Evolutionary conservation across 2,113 vertebrate species (phyloP).

Genomic region (Recurvirostra avosetta): DNA sequence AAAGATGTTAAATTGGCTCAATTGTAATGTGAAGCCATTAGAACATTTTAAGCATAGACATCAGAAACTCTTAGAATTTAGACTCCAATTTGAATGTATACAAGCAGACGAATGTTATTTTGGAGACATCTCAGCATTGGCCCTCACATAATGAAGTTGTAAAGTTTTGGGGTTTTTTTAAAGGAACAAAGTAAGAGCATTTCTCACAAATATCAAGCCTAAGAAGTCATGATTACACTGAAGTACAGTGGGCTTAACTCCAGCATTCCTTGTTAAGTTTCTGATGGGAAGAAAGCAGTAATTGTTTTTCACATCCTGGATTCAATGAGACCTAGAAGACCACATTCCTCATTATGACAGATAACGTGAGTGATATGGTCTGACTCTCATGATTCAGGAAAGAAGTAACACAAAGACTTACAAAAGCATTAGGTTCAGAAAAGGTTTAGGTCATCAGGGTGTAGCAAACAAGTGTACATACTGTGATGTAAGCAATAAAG

Average conservation of each 20-base stretch:
- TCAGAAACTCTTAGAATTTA: not conserved
- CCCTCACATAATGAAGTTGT: not conserved
- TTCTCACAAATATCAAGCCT: not conserved
- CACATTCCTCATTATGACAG: accelerated
- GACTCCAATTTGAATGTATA: accelerated
- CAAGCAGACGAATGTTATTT: not conserved
- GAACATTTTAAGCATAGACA: not conserved
- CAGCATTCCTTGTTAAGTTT: not conserved
- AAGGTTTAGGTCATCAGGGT: not conserved
- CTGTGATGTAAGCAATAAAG: not conserved
- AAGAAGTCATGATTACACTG: not conserved
- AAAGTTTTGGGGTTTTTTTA: not conserved
- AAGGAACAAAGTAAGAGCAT: not conserved
- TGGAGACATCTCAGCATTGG: accelerated
- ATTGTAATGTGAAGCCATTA: not conserved
- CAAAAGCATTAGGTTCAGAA: not conserved
- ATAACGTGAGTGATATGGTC: accelerated
- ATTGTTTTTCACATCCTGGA: not conserved
- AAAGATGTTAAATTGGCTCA: not conserved
- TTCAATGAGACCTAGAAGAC: not conserved
- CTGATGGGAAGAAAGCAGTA: not conserved
- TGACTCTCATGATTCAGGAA: not conserved
- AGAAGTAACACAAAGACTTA: not conserved
- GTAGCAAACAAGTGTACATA: not conserved
- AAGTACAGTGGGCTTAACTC: not conserved